Conservation (phyloP, 2,888 invertebrate genomes). For the Arge pagana region DNA sequence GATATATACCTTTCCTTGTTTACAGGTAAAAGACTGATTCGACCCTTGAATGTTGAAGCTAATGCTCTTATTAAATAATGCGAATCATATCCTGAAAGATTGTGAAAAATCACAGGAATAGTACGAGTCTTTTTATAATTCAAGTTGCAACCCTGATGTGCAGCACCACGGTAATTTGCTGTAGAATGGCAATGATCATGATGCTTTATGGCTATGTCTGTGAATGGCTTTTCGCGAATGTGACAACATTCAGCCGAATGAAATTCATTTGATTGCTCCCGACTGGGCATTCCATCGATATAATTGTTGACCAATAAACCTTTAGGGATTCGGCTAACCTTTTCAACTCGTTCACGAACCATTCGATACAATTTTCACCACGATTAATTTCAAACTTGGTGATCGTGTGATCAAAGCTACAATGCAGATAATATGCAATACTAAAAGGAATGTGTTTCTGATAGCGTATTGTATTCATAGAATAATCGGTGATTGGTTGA, state of each 20-base stretch:
- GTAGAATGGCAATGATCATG: constrained; percentile 33
- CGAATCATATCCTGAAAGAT: constrained; percentile 39
- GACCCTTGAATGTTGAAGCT: constrained; percentile 29
- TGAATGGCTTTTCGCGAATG: constrained; percentile 30
- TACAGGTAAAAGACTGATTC: constrained; percentile 30
- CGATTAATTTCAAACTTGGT: constrained; percentile 16
- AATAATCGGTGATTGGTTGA: too few relatives aligned
- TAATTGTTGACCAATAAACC: neutral
- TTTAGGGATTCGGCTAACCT: neutral
- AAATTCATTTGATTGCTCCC: constrained; percentile 16
- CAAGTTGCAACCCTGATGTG: constrained; percentile 36
- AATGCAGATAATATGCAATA: constrained; percentile 33
- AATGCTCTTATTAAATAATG: constrained; percentile 38
- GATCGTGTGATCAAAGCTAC: constrained; percentile 29
- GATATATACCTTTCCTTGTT: constrained; percentile 41
- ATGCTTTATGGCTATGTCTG: constrained; percentile 15
- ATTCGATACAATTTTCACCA: neutral
- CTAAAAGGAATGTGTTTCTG: constrained; percentile 28
- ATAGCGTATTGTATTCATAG: neutral
- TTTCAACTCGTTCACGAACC: constrained; percentile 12
- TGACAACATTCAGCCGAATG: constrained; percentile 24
- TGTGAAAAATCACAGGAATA: constrained; percentile 40
- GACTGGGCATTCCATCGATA: neutral
- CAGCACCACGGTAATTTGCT: constrained; percentile 31
- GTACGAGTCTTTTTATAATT: constrained; percentile 31